Conservation (phyloP, 2,888 invertebrate species). For the Ernsta delagoae region DNA sequence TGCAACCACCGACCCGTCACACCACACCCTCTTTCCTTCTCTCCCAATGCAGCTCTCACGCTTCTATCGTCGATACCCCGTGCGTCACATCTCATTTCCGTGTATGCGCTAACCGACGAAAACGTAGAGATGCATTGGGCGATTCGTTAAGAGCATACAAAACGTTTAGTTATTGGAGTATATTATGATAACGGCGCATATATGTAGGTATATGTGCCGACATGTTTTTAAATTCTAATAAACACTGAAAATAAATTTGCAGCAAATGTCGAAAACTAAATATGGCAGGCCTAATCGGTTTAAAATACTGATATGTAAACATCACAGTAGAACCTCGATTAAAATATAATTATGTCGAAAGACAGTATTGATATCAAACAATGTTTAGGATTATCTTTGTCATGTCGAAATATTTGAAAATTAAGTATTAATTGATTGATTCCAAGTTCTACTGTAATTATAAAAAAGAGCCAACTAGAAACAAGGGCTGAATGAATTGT, state of each 20-base stretch:
- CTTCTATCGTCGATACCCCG: neutral
- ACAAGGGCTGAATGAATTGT: conserved; percentile 43
- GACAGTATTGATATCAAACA: neutral
- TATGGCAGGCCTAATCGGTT: conserved; percentile 21
- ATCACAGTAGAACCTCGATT: conserved; percentile 35
- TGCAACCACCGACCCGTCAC: conserved; percentile 87
- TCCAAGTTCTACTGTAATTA: conserved; percentile 51
- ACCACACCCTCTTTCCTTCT: conserved; percentile 44
- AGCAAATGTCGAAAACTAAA: conserved; percentile 26
- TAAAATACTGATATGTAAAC: conserved; percentile 15
- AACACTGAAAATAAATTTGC: conserved; percentile 9
- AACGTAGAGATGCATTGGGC: conserved; percentile 37
- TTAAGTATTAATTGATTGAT: neutral
- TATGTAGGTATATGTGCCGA: conserved; percentile 3
- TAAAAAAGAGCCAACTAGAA: conserved; percentile 55
- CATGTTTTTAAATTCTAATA: conserved; percentile 15
- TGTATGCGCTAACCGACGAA: conserved; percentile 12
- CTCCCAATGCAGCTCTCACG: conserved; percentile 45
- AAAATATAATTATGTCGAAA: neutral
- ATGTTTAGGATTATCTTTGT: neutral
- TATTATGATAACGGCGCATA: neutral
- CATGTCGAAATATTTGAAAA: neutral
- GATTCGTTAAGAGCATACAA: conserved; percentile 16
- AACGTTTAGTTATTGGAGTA: conserved; percentile 10
- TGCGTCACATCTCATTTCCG: neutral